Evolutionary conservation across 2,113 vertebrate species (phyloP), one percentile per base, ranked within the genome.

Genomic region (Archocentrus centrarchus): DNA sequence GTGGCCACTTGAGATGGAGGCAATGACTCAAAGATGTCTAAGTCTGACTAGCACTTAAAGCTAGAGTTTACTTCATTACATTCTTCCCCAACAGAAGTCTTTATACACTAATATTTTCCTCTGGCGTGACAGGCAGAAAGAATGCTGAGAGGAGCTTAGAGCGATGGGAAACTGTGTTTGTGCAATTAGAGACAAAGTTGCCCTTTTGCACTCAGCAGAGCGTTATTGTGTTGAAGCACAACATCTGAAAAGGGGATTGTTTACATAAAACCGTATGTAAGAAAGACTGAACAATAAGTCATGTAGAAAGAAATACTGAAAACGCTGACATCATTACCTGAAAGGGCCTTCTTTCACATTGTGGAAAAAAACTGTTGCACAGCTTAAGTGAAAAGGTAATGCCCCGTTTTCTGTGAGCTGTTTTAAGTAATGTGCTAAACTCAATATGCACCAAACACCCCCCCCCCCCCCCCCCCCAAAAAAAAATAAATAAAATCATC

Each of bases 261-360:
- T 64, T 81, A 44, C 75, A 83, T 83, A 55, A 66, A 85, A 77
- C 8, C n/a, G 7, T 44, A 18, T 53, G 27, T 59, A 50, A 8
- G n/a, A 20, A 30, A 27, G 20, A 61, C 9, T 5, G 2, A 75
- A 61, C 8, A 1, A 27, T 39, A 9, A 24, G 11, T 22, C 15
- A 6, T 1, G 50, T 15, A 59, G 18, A 68, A 20, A 84, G 3
- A 20, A 37, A 27, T 1, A 30, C 35, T 10, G 11, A 39, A 41
- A 37, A 2, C 5, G 1, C 53, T 59, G 37, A 61, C 13, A 57
- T 37, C 11, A 7, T 13, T 7, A 47, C 9, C 20, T 10, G 3
- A 1, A n/a, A 35, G 32, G 32, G 32, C 32, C 5, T 32, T 7
- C 6, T 35, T 35, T 6, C 32, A 32, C 32, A 32, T 5, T 32